phyloP scores from a whole-genome alignment of 2,888 invertebrate genomes.

The Endomychus coccineus region DNA sequence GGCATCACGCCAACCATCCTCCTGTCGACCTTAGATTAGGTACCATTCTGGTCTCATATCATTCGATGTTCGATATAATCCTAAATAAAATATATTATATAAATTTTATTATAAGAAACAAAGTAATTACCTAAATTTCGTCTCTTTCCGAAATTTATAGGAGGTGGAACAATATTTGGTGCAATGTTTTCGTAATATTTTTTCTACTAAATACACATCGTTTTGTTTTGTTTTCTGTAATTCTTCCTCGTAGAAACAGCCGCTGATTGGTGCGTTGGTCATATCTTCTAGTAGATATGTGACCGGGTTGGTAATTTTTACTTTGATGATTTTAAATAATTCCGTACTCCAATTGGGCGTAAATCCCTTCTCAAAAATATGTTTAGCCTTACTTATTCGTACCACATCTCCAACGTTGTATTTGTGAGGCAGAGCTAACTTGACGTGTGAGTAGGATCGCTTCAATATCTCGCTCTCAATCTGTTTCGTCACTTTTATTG shows the following conservation, averaged over 20 bases:
- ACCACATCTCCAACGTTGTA: slow-evolving; percentile 25
- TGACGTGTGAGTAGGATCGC: slow-evolving; percentile 3
- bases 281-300: slow-evolving; percentile 28
- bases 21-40: too few relatives aligned
- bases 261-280: slow-evolving; percentile 21
- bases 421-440: slow-evolving; percentile 14
- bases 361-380: slow-evolving; percentile 27
- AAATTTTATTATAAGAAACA: too few relatives aligned
- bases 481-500: slow-evolving; percentile 1
- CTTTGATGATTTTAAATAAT: slow-evolving; percentile 27
- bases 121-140: too few relatives aligned
- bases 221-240: slow-evolving; percentile 30
- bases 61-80: too few relatives aligned
- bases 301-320: slow-evolving; percentile 27
- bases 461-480: slow-evolving; percentile 7
- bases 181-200: slow-evolving; percentile 26
- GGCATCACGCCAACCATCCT: too few relatives aligned
- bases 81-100: too few relatives aligned
- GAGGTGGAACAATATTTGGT: too few relatives aligned
- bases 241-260: slow-evolving; percentile 34
- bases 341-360: slow-evolving; percentile 33
- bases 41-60: too few relatives aligned
- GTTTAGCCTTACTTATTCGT: slow-evolving; percentile 25
- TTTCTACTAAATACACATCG: slow-evolving; percentile 33
- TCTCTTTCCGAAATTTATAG: too few relatives aligned